Evolutionary conservation across 2,888 invertebrate species (phyloP).

Genomic region (Malacosoma neustria): DNA sequence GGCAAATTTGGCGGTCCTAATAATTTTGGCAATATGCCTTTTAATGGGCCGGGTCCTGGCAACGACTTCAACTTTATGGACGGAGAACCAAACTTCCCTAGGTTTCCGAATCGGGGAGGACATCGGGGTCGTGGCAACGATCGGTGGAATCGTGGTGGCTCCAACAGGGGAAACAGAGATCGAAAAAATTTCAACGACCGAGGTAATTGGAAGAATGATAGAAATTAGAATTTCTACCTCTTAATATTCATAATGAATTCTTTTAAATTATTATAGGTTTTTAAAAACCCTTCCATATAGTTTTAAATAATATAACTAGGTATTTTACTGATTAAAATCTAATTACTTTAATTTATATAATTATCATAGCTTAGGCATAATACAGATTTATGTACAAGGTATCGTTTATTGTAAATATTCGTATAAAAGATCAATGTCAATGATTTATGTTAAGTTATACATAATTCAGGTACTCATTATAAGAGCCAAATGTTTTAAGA

Average conservation of each 20-base stretch:
- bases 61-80: conserved; percentile 63
- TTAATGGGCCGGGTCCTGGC: conserved; percentile 50
- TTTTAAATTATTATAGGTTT: conserved; percentile 34
- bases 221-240: conserved; percentile 45
- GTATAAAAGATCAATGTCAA: conserved; percentile 26
- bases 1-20: conserved; percentile 50
- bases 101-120: conserved; percentile 58
- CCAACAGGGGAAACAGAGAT: conserved; percentile 61
- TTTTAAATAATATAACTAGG: conserved; percentile 50
- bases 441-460: conserved; percentile 13
- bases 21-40: conserved; percentile 60
- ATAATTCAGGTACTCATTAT: conserved; percentile 56
- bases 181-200: conserved; percentile 67
- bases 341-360: conserved; percentile 42
- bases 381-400: conserved; percentile 31
- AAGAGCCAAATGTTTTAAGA: conserved; percentile 72
- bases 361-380: conserved; percentile 28
- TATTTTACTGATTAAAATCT: conserved; percentile 51
- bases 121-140: conserved; percentile 61
- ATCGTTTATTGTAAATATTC: conserved; percentile 39
- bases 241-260: conserved; percentile 13
- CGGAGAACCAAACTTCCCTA: conserved; percentile 53
- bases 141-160: conserved; percentile 60
- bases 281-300: conserved; percentile 46
- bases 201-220: conserved; percentile 69